These are phyloP conservation scores for Albula goreensis DNA, from an alignment of 2,113 vertebrate genomes.

Conservation along the genomic window DNA sequence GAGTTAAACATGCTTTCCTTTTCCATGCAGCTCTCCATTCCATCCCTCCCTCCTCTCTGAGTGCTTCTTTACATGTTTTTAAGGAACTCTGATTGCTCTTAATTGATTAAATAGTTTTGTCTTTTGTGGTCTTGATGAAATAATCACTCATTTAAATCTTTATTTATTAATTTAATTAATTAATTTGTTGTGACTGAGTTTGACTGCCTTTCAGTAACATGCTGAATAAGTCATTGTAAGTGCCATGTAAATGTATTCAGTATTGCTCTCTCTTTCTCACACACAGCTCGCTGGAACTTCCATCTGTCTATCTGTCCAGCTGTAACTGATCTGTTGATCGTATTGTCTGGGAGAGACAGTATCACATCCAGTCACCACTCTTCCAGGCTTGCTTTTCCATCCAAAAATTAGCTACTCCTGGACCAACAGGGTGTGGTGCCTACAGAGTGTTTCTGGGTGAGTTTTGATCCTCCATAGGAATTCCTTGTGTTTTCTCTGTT, in stretches of 20 bases:
- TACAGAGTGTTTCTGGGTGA: not conserved
- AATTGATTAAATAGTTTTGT: not conserved
- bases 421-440: not conserved
- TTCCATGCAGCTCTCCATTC: not conserved
- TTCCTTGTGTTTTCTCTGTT: not conserved
- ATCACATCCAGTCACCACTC: not conserved
- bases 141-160: not conserved
- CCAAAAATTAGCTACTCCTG: not conserved
- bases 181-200: not conserved
- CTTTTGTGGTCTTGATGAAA: not conserved
- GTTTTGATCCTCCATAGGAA: not conserved
- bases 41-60: not conserved
- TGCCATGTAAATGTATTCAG: not conserved
- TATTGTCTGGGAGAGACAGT: not conserved
- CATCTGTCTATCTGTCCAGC: not conserved
- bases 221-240: not conserved
- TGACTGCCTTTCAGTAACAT: not conserved
- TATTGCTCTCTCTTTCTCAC: not conserved
- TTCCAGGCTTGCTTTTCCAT: not conserved
- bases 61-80: not conserved
- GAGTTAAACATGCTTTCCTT: not conserved
- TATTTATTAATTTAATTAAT: not conserved
- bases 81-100: not conserved
- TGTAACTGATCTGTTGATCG: not conserved
- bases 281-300: not conserved